Evolutionary conservation across 2,113 vertebrate species (phyloP).

Genomic region (Thunnus thynnus): DNA sequence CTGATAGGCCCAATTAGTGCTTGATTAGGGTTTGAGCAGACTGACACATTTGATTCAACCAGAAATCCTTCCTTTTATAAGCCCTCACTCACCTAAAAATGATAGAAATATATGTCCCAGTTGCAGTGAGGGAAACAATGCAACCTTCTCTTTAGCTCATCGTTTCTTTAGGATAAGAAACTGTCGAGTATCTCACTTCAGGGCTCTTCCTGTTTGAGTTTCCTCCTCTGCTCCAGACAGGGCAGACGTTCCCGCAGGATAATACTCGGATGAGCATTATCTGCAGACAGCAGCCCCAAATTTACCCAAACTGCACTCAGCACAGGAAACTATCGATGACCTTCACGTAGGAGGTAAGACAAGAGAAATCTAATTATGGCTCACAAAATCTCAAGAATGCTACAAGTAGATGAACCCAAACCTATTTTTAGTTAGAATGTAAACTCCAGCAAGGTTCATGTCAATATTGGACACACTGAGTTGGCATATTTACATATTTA

Average conservation of each 20-base stretch:
- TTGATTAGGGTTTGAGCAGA: conserved; percentile 53
- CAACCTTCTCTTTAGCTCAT: conserved; percentile 26
- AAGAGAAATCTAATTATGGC: conserved; percentile 70
- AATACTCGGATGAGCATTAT: conserved; percentile 79
- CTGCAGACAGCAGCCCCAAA: conserved; percentile 63
- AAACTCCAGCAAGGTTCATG: conserved; percentile 64
- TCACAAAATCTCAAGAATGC: conserved; percentile 69
- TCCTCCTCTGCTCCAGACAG: conserved; percentile 58
- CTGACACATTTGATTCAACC: conserved; percentile 18
- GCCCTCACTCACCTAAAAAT: not conserved
- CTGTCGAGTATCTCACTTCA: conserved; percentile 54
- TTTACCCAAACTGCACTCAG: conserved; percentile 64
- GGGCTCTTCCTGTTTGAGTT: conserved; percentile 69
- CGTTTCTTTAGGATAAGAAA: conserved; percentile 52
- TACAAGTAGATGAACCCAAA: conserved; percentile 10
- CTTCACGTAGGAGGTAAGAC: conserved; percentile 56
- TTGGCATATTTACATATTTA: conserved; percentile 66
- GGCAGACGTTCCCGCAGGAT: conserved; percentile 69
- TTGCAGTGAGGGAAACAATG: conserved; percentile 9
- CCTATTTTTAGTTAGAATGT: conserved; percentile 71
- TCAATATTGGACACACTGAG: conserved; percentile 66
- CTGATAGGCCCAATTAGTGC: conserved; percentile 67
- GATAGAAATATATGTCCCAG: conserved; percentile 1
- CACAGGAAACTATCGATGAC: conserved; percentile 78
- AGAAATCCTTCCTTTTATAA: not conserved